Base-by-base conservation (phyloP, 1,140 invertebrate genomes). In the Psix sp. region DNA sequence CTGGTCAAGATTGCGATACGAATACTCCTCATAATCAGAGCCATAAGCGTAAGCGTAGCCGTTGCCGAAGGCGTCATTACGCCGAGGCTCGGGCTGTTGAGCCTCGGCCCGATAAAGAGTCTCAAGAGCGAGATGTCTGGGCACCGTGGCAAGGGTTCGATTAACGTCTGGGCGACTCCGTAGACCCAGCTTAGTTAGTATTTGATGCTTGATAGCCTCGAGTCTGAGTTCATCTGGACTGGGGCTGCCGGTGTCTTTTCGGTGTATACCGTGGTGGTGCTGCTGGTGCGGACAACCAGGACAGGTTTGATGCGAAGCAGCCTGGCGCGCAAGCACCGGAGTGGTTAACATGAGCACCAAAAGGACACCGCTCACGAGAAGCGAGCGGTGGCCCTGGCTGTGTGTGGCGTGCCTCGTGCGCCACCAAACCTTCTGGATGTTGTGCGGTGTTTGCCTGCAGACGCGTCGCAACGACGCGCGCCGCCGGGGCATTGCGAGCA, bases 151-250 rank as follows among this genome's bases (percentile, higher is more conserved):
- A 45, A 92, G 82, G 6, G 90, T 90, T 38, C 89, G 84, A 4
- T 91, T 93, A 13, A 94, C 90, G 77, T 94, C 93, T 13, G 93
- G 93, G 54, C 91, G 90, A 6, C 84, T 83, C 31, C 88, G 88
- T 11, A 94, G 86, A 3, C 93, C 93, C 51, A 94, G 87, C 81
- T 94, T 94, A 5, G 89, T 90, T 9, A 94, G 84, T 63, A 94
- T 94, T 82, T 94, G 93, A 38, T 90, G 89, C 79, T 94, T 94
- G 73, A 94, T 94, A 1, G 92, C 91, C 78, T 94, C 93, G 18
- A 94, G 84, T 39, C 93, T 87, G 15, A 92, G 82, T 14, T 88
- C 86, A 67, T 93, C 91, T 39, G 62, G 86, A 67, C 59, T 87
- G 18, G 82, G 82, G 10, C 18, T 13, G 52, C 31, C 39, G 39